phyloP scores from a whole-genome alignment of 2,888 invertebrate species.

The Eilema griseolum region DNA sequence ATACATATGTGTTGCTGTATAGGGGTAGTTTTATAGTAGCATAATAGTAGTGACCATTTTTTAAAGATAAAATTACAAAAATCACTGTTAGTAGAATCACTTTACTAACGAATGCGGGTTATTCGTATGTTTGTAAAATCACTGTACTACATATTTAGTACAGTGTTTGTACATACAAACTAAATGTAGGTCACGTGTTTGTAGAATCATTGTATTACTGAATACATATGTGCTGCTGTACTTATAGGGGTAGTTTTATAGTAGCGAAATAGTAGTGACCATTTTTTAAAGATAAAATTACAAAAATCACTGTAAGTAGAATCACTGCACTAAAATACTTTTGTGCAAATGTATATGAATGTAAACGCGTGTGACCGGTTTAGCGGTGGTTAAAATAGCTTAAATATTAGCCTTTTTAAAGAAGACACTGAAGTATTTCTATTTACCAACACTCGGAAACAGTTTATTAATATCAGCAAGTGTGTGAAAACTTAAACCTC shows the following conservation, averaged over 20 bases:
- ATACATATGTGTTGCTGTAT: no score
- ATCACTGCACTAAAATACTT: not conserved
- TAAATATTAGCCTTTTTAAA: not conserved
- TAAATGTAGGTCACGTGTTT: no score
- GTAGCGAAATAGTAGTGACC: no score
- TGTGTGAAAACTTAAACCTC: constrained; percentile 64
- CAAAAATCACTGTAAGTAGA: not conserved
- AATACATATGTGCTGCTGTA: no score
- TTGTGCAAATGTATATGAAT: no score
- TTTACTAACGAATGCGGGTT: not conserved
- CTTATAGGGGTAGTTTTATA: no score
- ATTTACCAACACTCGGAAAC: constrained; percentile 60
- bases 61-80: not conserved
- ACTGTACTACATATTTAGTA: no score
- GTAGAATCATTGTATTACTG: no score
- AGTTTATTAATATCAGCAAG: constrained; percentile 54
- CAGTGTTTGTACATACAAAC: no score
- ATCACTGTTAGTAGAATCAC: not conserved
- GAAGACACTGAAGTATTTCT: constrained; percentile 3
- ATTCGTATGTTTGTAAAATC: no score
- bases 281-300: not conserved
- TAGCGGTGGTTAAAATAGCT: not conserved
- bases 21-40: no score
- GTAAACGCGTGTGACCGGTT: not conserved
- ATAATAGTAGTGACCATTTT: no score